phyloP scores from a whole-genome alignment of 2,113 vertebrate species.

The Xenopus tropicalis region UCB_Xtro_10.0 CM004450.2:115024001-115024500 shows the following conservation, averaged over 20 bases:
- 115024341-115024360: not conserved
- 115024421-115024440: not conserved
- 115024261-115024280: no score
- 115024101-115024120: constrained; percentile 55
- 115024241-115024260: no score
- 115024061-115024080: constrained; percentile 3
- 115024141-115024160: constrained; percentile 55
- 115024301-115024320: no score
- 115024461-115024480: no score
- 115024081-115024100: constrained; percentile 61
- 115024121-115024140: constrained; percentile 63
- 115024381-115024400: not conserved
- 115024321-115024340: not conserved
- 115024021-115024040: no score
- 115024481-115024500: no score
- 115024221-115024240: no score
- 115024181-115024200: not conserved
- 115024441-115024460: no score
- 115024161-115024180: constrained; percentile 57
- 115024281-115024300: no score
- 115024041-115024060: no score
- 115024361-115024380: constrained; percentile 9
- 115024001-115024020: no score
- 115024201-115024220: no score
- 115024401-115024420: not conserved